A percentile compares a stretch with the other conserved stretches of the same genome.
phyloP scores from a whole-genome alignment of 2,797 vertebrate species.

The Cirrhinus mrigala region DNA sequence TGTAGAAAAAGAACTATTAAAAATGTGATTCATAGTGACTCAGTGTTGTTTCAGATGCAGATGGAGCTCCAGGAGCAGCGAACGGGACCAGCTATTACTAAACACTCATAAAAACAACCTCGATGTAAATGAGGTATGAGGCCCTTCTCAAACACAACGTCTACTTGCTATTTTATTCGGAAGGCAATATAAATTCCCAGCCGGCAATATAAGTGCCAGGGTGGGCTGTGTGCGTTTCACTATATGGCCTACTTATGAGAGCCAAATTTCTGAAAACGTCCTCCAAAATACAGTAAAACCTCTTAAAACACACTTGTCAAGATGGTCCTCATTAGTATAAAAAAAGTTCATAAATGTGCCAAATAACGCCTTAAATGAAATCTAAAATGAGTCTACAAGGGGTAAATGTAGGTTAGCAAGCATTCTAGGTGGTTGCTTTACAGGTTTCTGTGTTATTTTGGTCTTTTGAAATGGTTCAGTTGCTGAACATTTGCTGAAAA shows the following conservation, averaged over 20 bases:
- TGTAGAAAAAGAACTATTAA: constrained; percentile 15
- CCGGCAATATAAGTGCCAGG: constrained; percentile 46
- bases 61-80: constrained; percentile 17
- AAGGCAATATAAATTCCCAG: constrained; percentile 47
- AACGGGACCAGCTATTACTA: constrained; percentile 38
- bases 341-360: constrained; percentile 11
- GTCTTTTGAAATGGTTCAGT: not conserved
- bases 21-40: constrained; percentile 41
- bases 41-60: constrained; percentile 50
- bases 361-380: constrained; percentile 3
- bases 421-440: constrained; percentile 6
- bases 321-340: constrained; percentile 30
- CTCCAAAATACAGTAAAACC: constrained; percentile 28
- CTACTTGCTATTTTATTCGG: constrained; percentile 35
- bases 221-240: constrained; percentile 40
- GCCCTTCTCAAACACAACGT: constrained; percentile 27
- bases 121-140: constrained; percentile 35
- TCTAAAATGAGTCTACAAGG: not conserved
- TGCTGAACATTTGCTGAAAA: not conserved
- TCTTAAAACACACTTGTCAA: constrained; percentile 19
- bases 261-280: constrained; percentile 11
- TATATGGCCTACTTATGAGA: constrained; percentile 3
- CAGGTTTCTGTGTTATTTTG: not conserved
- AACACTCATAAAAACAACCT: constrained; percentile 43
- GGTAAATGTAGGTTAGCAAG: not conserved